Conservation (phyloP, 2,797 vertebrate species). For the Emys orbicularis region DNA sequence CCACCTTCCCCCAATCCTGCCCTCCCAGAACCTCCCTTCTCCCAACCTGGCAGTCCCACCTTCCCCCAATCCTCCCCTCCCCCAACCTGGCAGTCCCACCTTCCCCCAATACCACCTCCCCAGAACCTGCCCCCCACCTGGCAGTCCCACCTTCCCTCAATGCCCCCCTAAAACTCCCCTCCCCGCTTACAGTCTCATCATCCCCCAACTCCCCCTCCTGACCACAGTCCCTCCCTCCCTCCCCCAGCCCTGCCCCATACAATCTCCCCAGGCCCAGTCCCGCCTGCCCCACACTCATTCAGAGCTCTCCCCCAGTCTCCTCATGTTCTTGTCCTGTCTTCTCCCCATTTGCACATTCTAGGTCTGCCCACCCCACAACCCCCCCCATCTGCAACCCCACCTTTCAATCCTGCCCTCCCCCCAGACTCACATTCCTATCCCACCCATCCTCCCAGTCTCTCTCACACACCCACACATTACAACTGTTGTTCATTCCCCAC, state of each 20-base stretch:
- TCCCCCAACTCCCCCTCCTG: not conserved
- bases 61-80: not conserved
- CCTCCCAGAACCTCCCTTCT: not conserved
- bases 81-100: not conserved
- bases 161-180: not conserved
- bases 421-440: not conserved
- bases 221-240: not conserved
- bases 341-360: not conserved
- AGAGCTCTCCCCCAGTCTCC: not conserved
- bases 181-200: not conserved
- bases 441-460: not conserved
- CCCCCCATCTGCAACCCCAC: not conserved
- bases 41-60: not conserved
- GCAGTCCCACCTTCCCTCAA: not conserved
- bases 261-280: not conserved
- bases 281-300: not conserved
- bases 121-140: not conserved
- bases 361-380: not conserved
- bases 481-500: not conserved
- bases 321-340: not conserved
- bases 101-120: too few relatives aligned
- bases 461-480: too few relatives aligned
- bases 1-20: not conserved
- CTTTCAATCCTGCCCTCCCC: not conserved
- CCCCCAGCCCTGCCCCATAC: not conserved